Evolutionary conservation across 2,888 invertebrate genomes (phyloP), one percentile per base, ranked within the genome.

Genomic region (Drosophila anomelani): DNA sequence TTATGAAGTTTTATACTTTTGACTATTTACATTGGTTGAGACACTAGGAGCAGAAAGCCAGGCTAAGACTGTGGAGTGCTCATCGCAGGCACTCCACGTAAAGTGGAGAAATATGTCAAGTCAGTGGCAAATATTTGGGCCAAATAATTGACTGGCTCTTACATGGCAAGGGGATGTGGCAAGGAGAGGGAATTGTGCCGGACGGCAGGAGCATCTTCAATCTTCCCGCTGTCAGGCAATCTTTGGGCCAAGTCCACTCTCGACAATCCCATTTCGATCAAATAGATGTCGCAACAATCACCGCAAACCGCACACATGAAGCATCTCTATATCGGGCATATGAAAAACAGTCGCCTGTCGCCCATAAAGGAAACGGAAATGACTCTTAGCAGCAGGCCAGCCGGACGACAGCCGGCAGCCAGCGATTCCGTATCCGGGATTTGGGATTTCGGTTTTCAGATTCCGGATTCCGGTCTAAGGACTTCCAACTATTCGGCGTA

Each of bases 301-400:
- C 76, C 76, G 61, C 74, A 84, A 69, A 81, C 79, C 87, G 59
- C 78, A 84, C 71, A 75, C 87, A 84, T 69, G 85, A 81, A 78
- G 78, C 80, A 57, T 61, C 76, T 83, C 15, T 57, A 64, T 83
- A 79, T 72, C 80, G 76, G 77, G 75, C 79, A 67, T 71, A 76
- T 80, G 77, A 68, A 78, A 78, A 78, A 79, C 74, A 66, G 69
- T 57, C 41, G 56, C 29, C 56, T 53, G 55, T 72, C 72, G 85
- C 72, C 88, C 59, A 55, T 56, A 59, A 61, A 62, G 73, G 78
- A 78, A 88, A 66, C 89, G 89, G 89, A 86, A 88, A 86, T 84
- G 88, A 86, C 85, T 89, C 77, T 79, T 81, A 79, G 80, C 62
- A 77, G 79, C 89, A 84, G 83, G 71, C 70, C 56, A 10, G 10